Evolutionary conservation across 1,140 invertebrate genomes (phyloP), one percentile per base, ranked within the genome.

Genomic region (Lordiphosa stackelbergi): DNA sequence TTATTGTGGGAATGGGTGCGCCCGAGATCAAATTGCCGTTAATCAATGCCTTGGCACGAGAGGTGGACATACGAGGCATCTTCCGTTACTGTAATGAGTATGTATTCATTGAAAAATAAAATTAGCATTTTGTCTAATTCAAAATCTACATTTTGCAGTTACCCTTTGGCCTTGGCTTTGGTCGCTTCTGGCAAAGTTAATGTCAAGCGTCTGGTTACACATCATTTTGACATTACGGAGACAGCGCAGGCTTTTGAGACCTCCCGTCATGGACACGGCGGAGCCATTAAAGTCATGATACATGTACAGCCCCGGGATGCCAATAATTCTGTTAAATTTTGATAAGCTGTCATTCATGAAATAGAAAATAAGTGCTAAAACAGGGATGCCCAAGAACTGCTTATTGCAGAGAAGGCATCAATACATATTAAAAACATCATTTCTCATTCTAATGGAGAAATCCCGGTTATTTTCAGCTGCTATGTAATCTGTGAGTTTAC

Each of bases 271-370:
- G 93, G 36, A 68, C 66, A 85, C 62, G 93, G 90, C 34, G 92
- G 92, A 54, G 92, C 94, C 8, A 94, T 99, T 66, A 99, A 99
- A 89, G 93, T 99, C 66, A 95, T 98, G 91, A 98, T 98, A 66
- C 93, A 96, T 69, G 95, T 94, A 9, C 90, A 92, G 75, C 90
- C 91, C 0, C 65, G 88, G 11, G 85, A 91, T 70, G 61, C 86
- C 28, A 91, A 91, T 58, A 91, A 91, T 73, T 52, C 54, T 35
- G 37, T 48, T 5, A 85, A 85, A 31, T 85, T 85, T 62, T 78
- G 61, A 72, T 24, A 5, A 24, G 5, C 0, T 24, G 5, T 5
- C 22, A 24, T 24, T 24, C 22, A 57, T 37, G 10, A 49, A 52
- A 61, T 8, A 11, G n/a, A 10, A 7, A 19, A 19, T 19, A 19